Base-by-base conservation (phyloP, 2,113 vertebrate genomes). In the Zootoca vivipara region DNA sequence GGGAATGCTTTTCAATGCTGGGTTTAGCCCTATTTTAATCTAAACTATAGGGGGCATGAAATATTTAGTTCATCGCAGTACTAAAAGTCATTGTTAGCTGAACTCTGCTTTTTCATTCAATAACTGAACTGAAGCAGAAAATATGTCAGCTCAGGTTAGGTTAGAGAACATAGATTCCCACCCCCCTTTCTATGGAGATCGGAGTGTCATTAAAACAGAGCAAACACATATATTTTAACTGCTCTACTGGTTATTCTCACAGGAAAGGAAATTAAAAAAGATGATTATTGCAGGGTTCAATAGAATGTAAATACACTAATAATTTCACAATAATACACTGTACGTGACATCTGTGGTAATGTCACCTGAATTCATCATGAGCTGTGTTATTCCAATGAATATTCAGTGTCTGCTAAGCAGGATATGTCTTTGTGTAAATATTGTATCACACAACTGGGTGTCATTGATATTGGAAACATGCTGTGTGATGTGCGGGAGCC, bases 231-330 rank as follows among this genome's bases (percentile, higher is more conserved):
- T 92, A 92, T 89, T 93, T 89, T 82, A 86, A 18, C 9, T 87
- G 8, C 83, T 88, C 64, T 86, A 58, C 83, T 86, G 86, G 94
- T 92, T 84, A 85, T 81, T 91, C 91, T 95, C 88, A 81, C 30
- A 1, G 78, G 88, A 94, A 69, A 94, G 58, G 22, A 92, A 89
- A 93, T 86, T 85, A 78, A 91, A 93, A 93, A 82, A 78, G 72
- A 85, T 80, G 0, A 88, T 89, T 67, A 80, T 62, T 78, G 33
- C 85, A 87, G 92, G 77, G 86, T 91, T 93, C 90, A 89, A 91
- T 89, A 92, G 82, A 89, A 91, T 89, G 52, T 83, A 94, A 92
- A 94, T 85, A 92, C 79, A 85, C 40, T 84, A 92, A 90, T 91
- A 83, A 89, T 92, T 94, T 92, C 69, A 85, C 86, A 95, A 90